phyloP scores from a whole-genome alignment of 2,888 invertebrate genomes.

The Cephalotes varians region DNA sequence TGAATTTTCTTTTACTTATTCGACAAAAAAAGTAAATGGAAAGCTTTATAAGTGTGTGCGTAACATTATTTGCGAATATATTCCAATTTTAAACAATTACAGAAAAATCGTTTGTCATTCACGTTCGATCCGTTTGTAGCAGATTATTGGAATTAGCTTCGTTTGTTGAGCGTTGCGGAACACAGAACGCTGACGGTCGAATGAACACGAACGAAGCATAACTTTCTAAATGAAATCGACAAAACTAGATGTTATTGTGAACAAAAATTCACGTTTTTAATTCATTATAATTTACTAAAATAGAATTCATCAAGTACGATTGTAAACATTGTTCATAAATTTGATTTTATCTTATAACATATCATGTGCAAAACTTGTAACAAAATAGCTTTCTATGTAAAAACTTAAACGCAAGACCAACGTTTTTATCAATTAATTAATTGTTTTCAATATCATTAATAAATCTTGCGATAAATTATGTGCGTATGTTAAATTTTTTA shows the following conservation, averaged over 20 bases:
- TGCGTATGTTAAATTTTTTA: background rate
- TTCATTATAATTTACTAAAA: slow-evolving; percentile 14
- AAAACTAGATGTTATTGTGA: slow-evolving; percentile 27
- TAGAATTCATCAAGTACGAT: background rate
- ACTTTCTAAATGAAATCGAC: slow-evolving; percentile 21
- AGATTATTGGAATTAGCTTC: slow-evolving; percentile 48
- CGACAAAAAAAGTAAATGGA: background rate
- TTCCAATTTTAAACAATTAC: slow-evolving; percentile 1
- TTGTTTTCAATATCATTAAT: background rate
- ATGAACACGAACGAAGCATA: slow-evolving; percentile 36
- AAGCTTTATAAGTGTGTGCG: background rate
- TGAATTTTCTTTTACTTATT: background rate
- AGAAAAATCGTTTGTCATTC: slow-evolving; percentile 26
- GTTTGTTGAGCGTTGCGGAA: slow-evolving; percentile 31
- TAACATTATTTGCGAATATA: slow-evolving; percentile 16
- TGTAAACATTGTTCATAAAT: background rate
- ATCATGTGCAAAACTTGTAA: background rate
- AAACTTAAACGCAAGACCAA: background rate
- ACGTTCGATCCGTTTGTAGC: slow-evolving; percentile 5
- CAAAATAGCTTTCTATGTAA: background rate
- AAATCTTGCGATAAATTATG: background rate
- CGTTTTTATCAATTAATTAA: background rate
- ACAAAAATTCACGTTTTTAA: slow-evolving; percentile 14
- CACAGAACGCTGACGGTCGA: slow-evolving; percentile 16
- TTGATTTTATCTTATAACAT: background rate